Evolutionary conservation across 2,113 vertebrate species (phyloP).

Genomic region (Indri indri): DNA sequence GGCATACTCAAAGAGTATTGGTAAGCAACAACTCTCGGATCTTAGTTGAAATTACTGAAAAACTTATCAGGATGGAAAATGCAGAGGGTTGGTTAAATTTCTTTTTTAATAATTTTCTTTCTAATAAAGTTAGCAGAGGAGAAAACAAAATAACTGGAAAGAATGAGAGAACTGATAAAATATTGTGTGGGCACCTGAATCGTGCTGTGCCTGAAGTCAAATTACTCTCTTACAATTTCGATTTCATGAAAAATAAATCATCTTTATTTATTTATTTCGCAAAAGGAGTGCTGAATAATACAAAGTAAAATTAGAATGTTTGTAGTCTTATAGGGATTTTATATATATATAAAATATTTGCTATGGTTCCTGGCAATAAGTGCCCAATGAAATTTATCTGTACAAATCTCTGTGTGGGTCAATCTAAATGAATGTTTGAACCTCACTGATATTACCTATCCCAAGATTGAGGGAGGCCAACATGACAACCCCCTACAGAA

Average conservation of each 20-base stretch:
- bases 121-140: not conserved
- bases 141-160: not conserved
- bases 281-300: not conserved
- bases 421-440: not conserved
- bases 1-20: not conserved
- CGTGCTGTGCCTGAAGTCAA: not conserved
- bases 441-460: not conserved
- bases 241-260: not conserved
- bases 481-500: not conserved
- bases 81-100: not conserved
- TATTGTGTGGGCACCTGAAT: not conserved
- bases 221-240: not conserved
- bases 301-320: not conserved
- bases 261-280: not conserved
- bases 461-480: not conserved
- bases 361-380: not conserved
- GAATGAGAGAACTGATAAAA: not conserved
- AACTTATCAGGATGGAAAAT: not conserved
- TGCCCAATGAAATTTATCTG: not conserved
- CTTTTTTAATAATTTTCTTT: not conserved
- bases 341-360: not conserved
- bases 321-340: not conserved
- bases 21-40: fast-evolving
- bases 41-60: not conserved
- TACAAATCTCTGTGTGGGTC: not conserved